phyloP scores from a whole-genome alignment of 2,113 vertebrate genomes.

The Perca schrenkii region DNA sequence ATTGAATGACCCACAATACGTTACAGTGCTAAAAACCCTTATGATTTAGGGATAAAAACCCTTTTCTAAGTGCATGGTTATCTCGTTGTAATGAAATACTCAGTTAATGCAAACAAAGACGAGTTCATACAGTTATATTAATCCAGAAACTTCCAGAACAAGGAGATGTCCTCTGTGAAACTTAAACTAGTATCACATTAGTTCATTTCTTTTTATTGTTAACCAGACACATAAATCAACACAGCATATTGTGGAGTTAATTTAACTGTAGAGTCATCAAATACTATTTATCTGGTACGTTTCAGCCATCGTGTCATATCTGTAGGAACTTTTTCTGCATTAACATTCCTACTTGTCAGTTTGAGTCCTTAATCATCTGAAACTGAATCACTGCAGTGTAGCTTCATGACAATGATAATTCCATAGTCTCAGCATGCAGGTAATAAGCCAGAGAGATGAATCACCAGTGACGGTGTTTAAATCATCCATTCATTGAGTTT shows the following conservation, averaged over 20 bases:
- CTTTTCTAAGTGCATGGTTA: not conserved
- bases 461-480: not conserved
- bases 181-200: not conserved
- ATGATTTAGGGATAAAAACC: not conserved
- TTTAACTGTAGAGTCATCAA: not conserved
- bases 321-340: not conserved
- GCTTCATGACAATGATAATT: slow-evolving; percentile 1
- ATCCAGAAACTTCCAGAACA: not conserved
- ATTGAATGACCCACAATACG: not conserved
- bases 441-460: not conserved
- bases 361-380: not conserved
- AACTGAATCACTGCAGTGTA: slow-evolving; percentile 13
- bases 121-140: too few species aligned
- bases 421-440: not conserved
- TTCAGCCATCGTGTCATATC: not conserved
- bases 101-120: too few species aligned
- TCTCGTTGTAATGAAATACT: too few species aligned
- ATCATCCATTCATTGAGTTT: slow-evolving; percentile 1
- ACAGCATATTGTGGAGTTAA: not conserved
- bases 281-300: not conserved
- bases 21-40: not conserved
- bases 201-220: not conserved
- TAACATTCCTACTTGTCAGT: not conserved
- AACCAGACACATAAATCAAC: not conserved
- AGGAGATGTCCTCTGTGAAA: not conserved